Evolutionary conservation across 2,113 vertebrate genomes (phyloP).

Genomic region (Pimephales promelas): DNA sequence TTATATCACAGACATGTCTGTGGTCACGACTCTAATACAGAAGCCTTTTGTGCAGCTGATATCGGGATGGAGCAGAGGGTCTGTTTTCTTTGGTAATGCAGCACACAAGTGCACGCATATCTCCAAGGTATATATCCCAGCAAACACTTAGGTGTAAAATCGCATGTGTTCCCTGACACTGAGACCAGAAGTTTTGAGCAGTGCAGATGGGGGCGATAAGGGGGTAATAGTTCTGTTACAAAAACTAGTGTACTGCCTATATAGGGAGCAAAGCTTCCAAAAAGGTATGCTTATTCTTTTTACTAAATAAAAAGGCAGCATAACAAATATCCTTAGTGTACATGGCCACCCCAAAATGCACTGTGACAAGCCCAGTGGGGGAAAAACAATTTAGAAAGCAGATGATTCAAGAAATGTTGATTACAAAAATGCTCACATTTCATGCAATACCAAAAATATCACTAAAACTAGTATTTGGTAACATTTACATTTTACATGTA

Average conservation of each 20-base stretch:
- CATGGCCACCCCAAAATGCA: no score
- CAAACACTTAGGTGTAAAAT: neutral
- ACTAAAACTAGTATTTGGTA: no score
- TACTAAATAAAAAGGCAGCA: no score
- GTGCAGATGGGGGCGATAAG: neutral
- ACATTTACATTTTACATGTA: neutral
- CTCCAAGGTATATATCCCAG: neutral
- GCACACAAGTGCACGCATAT: constrained; percentile 20
- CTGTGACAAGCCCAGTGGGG: no score
- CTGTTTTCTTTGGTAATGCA: constrained; percentile 20
- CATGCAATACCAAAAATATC: no score
- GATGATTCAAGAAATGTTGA: no score
- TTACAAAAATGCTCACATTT: no score
- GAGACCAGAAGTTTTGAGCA: neutral
- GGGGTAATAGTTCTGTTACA: neutral
- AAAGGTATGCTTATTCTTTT: no score
- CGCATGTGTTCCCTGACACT: neutral
- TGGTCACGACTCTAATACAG: constrained; percentile 39
- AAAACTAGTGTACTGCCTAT: no score
- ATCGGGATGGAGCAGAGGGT: neutral
- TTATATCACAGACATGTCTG: neutral
- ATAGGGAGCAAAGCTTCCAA: no score
- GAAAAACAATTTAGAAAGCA: no score
- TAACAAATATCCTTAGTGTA: no score
- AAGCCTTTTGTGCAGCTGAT: constrained; percentile 17